These are phyloP conservation scores for Eospalax fontanierii DNA, from an alignment of 2,797 vertebrate species.

Conservation along the genomic window DNA sequence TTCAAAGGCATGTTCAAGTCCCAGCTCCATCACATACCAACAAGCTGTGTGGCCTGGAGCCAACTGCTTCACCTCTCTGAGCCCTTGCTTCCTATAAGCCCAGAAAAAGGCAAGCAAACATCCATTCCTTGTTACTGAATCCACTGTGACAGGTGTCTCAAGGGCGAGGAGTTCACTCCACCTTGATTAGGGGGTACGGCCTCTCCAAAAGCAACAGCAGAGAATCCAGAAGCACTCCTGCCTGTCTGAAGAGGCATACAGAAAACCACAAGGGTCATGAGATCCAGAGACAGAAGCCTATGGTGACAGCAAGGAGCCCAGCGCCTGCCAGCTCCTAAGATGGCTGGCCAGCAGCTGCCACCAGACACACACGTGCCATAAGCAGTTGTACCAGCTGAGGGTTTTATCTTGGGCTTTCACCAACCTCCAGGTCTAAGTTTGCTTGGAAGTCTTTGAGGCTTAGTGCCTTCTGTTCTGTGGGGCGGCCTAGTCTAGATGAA, in stretches of 20 bases:
- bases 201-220: not conserved
- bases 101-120: not conserved
- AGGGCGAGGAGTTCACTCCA: fast-evolving
- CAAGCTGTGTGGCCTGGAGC: not conserved
- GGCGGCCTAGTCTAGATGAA: not conserved
- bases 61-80: not conserved
- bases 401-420: not conserved
- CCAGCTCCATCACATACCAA: fast-evolving
- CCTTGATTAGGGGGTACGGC: not conserved
- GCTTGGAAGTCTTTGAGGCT: not conserved
- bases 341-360: fast-evolving
- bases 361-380: fast-evolving
- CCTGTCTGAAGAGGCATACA: not conserved
- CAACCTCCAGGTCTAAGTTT: not conserved
- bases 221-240: not conserved
- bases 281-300: not conserved
- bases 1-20: fast-evolving
- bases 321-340: too few relatives aligned
- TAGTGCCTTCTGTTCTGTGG: not conserved
- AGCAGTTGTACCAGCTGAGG: fast-evolving
- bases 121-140: too few relatives aligned
- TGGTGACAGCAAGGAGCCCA: fast-evolving
- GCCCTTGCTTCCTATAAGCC: not conserved
- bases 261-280: fast-evolving
- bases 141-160: not conserved